phyloP scores from a whole-genome alignment of 92 coral and sea anemone genomes.

The Epizoanthus illoricatus region DNA sequence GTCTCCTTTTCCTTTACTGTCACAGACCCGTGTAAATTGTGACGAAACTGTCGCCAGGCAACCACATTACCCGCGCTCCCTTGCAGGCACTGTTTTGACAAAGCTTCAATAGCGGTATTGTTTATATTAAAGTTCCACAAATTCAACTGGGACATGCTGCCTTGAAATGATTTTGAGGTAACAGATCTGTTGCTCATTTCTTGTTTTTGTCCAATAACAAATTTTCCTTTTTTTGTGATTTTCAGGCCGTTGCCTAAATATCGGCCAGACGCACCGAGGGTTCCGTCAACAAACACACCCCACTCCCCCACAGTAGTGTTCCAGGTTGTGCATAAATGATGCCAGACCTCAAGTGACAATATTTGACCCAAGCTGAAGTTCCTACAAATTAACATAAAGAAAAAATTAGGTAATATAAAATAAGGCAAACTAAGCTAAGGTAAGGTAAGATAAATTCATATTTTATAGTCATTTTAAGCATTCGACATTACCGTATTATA shows the following conservation, averaged over 20 bases:
- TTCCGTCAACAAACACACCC: conserved; percentile 5
- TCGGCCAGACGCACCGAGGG: neutral
- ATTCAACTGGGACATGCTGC: neutral
- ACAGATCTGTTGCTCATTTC: neutral
- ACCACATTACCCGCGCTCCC: neutral
- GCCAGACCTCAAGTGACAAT: neutral
- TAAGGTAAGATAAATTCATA: too few species aligned
- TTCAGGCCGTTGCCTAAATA: neutral
- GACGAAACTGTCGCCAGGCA: conserved; percentile 17
- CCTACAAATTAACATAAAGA: neutral
- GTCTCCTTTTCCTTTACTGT: neutral
- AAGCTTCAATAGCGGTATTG: neutral
- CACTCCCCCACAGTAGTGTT: neutral
- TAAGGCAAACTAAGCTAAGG: too few species aligned
- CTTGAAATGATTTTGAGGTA: neutral
- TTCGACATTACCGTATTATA: too few species aligned
- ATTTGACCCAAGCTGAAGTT: neutral
- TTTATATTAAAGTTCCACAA: neutral
- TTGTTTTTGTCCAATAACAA: neutral
- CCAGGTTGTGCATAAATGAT: conserved; percentile 9
- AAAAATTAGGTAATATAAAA: neutral
- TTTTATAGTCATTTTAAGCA: too few species aligned
- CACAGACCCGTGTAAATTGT: neutral
- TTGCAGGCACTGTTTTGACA: neutral
- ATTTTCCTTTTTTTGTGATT: neutral